Base-by-base conservation (phyloP, 2,888 invertebrate genomes). In the Helobdella robusta region DNA sequence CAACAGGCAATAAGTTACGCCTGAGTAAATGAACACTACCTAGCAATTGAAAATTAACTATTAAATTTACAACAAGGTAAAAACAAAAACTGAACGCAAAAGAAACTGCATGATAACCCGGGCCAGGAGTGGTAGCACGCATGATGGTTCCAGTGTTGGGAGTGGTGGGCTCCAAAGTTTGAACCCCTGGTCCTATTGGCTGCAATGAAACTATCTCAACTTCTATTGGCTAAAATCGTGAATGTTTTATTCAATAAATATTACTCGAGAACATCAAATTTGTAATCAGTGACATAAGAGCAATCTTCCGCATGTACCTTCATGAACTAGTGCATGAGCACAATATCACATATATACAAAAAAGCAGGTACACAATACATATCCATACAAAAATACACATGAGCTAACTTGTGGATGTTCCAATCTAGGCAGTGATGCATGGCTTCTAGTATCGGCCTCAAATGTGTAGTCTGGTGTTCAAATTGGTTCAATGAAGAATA, bases 121-220 rank as follows among this genome's bases (percentile, higher is more conserved):
- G 64, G 18, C 32, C 52, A 28, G 64, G 64, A 34, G 58, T 35
- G 18, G 71, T 68, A 44, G 68, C 69, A 36, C 66, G 56, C 1
- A 68, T 70, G 2, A 68, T 68, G 30, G 65, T 64, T n/a, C 68
- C 40, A 8, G 34, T 50, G n/a, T 46, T 40, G 25, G 15, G 23
- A 23, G 20, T 52, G 25, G 76, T 75, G 2, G 77, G 77, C 67
- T 78, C 77, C 64, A 79, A 71, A 34, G 73, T 74, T 67, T 78
- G 78, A 44, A 78, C 72, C 28, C 78, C 79, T 3, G 75, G 75
- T 34, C 79, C 79, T 28, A 79, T 77, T 15, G 79, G 79, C 65
- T 75, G 74, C 64, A 79, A 73, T 50, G 75, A 73, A 67, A 79
- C 76, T 11, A 77, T 72, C 64, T 78, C 78, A 64, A 76, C 77